Evolutionary conservation across 1,140 invertebrate genomes (phyloP).

Genomic region (Eumeta japonica): DNA sequence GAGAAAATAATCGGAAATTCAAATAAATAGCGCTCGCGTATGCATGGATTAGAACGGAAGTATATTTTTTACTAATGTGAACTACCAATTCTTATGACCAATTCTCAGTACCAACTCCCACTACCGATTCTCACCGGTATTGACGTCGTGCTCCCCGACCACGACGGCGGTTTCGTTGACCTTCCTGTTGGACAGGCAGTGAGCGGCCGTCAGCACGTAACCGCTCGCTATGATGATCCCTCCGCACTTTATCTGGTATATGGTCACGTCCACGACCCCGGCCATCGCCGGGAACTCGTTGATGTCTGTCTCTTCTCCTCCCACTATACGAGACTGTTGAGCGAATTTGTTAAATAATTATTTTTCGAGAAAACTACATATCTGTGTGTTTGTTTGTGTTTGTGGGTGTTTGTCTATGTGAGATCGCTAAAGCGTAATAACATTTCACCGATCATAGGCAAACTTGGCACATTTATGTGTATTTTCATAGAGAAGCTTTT

Average conservation of each 20-base stretch:
- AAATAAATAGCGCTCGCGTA: too few species aligned
- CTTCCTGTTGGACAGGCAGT: constrained; percentile 53
- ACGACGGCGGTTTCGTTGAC: constrained; percentile 39
- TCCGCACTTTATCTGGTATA: constrained; percentile 60
- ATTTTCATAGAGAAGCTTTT: too few species aligned
- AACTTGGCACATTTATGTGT: too few species aligned
- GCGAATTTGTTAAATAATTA: constrained; percentile 40
- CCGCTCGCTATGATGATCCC: constrained; percentile 62
- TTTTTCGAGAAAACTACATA: constrained; percentile 31
- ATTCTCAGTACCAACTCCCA: too few species aligned
- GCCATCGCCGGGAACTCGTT: constrained; percentile 71
- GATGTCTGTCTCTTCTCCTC: constrained; percentile 58
- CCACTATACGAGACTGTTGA: constrained; percentile 61
- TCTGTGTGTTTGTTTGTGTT: too few species aligned
- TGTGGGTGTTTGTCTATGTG: too few species aligned
- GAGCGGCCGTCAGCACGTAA: constrained; percentile 70
- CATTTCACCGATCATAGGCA: too few species aligned
- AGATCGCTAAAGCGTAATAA: too few species aligned
- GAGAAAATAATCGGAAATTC: too few species aligned
- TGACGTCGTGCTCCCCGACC: constrained; percentile 59
- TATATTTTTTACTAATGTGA: too few species aligned
- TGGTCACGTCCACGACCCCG: constrained; percentile 49
- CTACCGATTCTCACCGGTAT: constrained; percentile 14
- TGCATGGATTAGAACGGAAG: too few species aligned
- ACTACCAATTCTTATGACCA: too few species aligned